Evolutionary conservation across 2,797 vertebrate species (phyloP).

Genomic region (Alcedo atthis): DNA sequence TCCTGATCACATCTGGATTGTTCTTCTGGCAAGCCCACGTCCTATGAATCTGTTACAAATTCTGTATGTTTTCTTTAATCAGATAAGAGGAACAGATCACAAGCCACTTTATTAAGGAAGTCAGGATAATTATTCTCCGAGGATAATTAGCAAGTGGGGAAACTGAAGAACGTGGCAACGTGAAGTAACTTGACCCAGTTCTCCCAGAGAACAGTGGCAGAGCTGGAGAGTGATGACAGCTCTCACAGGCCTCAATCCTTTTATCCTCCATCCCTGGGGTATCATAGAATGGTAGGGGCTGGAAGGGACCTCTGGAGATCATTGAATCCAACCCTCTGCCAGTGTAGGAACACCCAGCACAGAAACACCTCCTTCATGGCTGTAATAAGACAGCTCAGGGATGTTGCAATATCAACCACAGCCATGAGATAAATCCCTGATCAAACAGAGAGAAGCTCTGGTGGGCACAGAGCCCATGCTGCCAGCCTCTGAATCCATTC

Average conservation of each 20-base stretch:
- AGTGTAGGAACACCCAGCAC: too few species aligned
- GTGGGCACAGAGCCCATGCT: neutral
- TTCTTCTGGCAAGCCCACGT: neutral
- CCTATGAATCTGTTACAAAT: neutral
- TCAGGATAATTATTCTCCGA: neutral
- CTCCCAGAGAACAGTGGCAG: neutral
- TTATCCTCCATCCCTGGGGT: neutral
- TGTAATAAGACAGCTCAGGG: neutral
- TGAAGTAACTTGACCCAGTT: constrained; percentile 34
- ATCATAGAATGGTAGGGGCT: neutral
- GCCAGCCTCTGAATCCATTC: neutral
- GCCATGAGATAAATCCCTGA: neutral
- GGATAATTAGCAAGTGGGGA: constrained; percentile 27
- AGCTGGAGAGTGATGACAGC: neutral
- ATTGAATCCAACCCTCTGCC: too few species aligned
- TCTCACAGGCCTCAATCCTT: neutral
- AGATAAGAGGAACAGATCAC: neutral
- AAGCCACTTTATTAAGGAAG: neutral
- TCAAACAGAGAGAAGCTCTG: neutral
- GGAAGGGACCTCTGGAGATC: too few species aligned
- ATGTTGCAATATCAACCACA: neutral
- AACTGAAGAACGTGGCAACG: neutral
- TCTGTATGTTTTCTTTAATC: neutral
- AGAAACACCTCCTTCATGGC: neutral
- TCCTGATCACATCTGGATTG: neutral